A percentile compares a stretch with the other conserved stretches of the same genome.
phyloP scores from a whole-genome alignment of 2,888 invertebrate genomes.

The Halictus ligatus region DNA sequence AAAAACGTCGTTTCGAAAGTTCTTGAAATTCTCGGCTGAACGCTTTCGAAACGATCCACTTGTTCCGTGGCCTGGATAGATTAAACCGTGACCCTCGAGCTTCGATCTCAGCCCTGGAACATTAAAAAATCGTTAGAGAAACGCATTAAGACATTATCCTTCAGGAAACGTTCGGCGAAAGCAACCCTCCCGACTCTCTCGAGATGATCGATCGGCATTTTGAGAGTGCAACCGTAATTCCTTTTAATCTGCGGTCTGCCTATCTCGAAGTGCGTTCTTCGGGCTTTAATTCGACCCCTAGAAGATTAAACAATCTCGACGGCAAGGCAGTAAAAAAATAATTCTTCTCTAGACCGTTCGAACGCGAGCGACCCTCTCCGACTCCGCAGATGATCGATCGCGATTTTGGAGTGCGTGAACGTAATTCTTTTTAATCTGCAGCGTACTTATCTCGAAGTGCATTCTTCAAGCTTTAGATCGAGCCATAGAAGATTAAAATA shows the following conservation, averaged over 20 bases:
- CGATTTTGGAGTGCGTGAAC: neutral
- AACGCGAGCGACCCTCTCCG: neutral
- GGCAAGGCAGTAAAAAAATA: neutral
- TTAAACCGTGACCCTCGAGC: neutral
- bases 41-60: neutral
- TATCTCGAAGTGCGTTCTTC: neutral
- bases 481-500: neutral
- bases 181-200: neutral
- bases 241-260: neutral
- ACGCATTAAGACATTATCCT: neutral
- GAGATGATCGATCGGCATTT: neutral
- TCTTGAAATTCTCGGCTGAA: neutral
- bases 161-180: neutral
- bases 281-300: neutral
- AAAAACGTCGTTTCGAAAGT: slow-evolving; percentile 18
- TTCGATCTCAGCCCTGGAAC: neutral
- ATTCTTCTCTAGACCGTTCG: neutral
- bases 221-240: neutral
- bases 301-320: neutral
- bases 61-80: neutral
- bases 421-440: neutral
- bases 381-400: neutral
- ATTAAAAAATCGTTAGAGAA: neutral
- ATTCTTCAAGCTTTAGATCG: neutral
- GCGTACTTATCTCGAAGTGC: neutral